phyloP scores from a whole-genome alignment of 2,888 invertebrate species.

The Camponotus fellah region DNA sequence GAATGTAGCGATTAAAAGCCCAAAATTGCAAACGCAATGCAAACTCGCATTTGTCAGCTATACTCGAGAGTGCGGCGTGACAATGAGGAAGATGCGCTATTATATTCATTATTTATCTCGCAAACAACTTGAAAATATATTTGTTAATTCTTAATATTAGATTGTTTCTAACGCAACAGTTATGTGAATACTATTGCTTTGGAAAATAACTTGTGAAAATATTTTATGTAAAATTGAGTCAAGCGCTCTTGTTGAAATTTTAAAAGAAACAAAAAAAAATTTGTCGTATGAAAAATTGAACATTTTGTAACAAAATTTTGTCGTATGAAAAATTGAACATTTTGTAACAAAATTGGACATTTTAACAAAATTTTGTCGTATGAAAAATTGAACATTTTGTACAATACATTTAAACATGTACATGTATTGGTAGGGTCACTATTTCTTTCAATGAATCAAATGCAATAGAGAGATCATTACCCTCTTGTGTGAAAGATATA shows the following conservation, averaged over 20 bases:
- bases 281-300: background rate
- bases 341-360: too few relatives aligned
- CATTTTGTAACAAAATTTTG: background rate
- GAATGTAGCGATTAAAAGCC: conserved; percentile 43
- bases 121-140: background rate
- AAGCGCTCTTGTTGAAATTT: background rate
- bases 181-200: background rate
- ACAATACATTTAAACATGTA: background rate
- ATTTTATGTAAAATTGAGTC: background rate
- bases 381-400: background rate
- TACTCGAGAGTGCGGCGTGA: background rate
- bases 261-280: background rate
- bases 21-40: background rate
- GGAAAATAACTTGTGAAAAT: conserved; percentile 5
- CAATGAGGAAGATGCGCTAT: background rate
- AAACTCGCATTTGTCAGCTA: background rate
- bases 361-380: too few relatives aligned
- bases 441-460: background rate
- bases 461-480: background rate
- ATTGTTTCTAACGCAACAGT: background rate
- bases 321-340: background rate
- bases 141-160: background rate
- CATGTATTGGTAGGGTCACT: background rate
- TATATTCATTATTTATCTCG: conserved; percentile 7
- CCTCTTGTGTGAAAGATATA: background rate